Percentiles rank a stretch among this genome's conserved stretches.
Conservation (phyloP, 2,888 invertebrate genomes). For the Cataglyphis albicans region DNA sequence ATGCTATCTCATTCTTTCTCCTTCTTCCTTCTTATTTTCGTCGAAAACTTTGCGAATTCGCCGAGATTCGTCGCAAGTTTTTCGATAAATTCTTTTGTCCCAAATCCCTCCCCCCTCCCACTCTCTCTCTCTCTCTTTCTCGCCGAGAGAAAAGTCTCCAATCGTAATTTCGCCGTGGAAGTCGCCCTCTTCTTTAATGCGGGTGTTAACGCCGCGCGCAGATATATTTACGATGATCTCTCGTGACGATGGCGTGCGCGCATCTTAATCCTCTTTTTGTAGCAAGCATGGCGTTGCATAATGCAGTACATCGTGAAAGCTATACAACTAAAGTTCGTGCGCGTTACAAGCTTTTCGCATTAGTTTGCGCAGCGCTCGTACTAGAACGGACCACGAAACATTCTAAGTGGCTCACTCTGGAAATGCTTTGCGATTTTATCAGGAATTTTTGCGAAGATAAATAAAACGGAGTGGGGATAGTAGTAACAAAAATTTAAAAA, state of each 20-base stretch:
- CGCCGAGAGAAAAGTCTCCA: conserved; percentile 26
- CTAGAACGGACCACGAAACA: conserved; percentile 8
- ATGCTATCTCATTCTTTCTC: conserved; percentile 12
- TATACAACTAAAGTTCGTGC: conserved; percentile 32
- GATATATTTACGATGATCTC: conserved; percentile 36
- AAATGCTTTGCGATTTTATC: conserved; percentile 30
- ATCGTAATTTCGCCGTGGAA: conserved; percentile 10
- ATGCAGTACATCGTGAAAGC: conserved; percentile 25
- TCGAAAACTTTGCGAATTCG: conserved; percentile 18
- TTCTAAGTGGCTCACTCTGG: conserved; percentile 7
- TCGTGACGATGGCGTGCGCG: neutral
- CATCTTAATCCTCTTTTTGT: conserved; percentile 23
- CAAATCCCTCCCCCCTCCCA: neutral
- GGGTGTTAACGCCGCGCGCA: neutral
- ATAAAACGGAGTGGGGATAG: neutral
- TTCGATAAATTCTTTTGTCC: conserved; percentile 42
- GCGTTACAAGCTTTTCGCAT: conserved; percentile 46
- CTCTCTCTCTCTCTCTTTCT: neutral
- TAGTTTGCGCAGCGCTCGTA: conserved; percentile 24
- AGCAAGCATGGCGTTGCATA: conserved; percentile 3
- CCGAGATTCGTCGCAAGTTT: conserved; percentile 41
- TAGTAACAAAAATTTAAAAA: neutral
- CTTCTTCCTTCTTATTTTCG: conserved; percentile 13
- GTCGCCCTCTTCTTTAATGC: conserved; percentile 9
- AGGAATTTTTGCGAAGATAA: neutral